Conservation (phyloP, 2,113 vertebrate genomes). For the Acanthochromis polyacanthus region DNA sequence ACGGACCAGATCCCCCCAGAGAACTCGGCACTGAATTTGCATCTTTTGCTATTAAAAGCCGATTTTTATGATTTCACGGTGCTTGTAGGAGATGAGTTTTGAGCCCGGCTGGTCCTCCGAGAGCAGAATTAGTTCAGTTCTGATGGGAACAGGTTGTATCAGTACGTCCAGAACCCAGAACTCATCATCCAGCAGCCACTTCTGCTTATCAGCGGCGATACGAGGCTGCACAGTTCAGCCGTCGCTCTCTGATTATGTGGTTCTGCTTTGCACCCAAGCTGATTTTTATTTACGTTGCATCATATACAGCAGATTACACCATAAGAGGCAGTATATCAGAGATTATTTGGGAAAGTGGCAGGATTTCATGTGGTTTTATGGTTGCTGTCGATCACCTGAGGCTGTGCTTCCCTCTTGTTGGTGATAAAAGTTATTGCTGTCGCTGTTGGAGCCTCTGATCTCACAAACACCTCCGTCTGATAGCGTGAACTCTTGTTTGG, state of each 20-base stretch:
- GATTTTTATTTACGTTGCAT: neutral
- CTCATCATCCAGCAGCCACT: constrained; percentile 47
- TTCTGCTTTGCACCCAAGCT: too few species aligned
- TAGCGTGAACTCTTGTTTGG: neutral
- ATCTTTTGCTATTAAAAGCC: too few species aligned
- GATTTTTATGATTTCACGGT: too few species aligned
- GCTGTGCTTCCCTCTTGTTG: neutral
- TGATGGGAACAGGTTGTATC: too few species aligned
- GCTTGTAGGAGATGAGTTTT: too few species aligned
- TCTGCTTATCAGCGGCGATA: constrained; percentile 43
- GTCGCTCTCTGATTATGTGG: neutral
- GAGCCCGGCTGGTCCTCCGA: too few species aligned
- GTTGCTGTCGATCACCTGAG: neutral
- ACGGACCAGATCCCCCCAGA: too few species aligned
- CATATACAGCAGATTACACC: neutral
- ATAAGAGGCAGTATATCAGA: neutral
- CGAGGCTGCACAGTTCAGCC: neutral
- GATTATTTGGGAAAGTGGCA: neutral
- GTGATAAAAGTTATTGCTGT: neutral
- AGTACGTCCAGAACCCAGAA: too few species aligned
- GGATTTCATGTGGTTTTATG: constrained; percentile 11
- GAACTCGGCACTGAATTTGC: too few species aligned
- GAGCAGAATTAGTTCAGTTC: too few species aligned
- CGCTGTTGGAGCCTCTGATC: neutral
- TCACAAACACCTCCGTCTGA: constrained; percentile 2